Percentiles rank a stretch among this genome's conserved stretches.
Evolutionary conservation across 2,888 invertebrate species (phyloP).

Genomic region (Bembecia ichneumoniformis): DNA sequence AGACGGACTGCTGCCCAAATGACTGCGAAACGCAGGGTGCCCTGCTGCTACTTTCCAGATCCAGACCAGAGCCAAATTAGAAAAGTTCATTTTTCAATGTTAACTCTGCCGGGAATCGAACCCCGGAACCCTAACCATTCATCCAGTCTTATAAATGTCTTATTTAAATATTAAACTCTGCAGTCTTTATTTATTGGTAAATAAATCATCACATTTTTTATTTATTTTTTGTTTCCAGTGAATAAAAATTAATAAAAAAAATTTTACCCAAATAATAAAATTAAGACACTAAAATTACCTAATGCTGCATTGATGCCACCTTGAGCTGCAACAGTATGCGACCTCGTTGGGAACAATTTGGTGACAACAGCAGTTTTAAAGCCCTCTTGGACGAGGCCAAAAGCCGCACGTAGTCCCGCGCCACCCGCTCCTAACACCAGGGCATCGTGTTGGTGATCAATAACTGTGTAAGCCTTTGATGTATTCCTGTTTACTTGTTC

Average conservation of each 20-base stretch:
- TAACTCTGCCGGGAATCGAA: too few relatives aligned
- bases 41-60: too few relatives aligned
- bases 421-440: conserved; percentile 98
- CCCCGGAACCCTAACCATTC: too few relatives aligned
- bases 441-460: conserved; percentile 97
- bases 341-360: conserved; percentile 97
- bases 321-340: conserved; percentile 98
- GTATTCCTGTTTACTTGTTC: conserved; percentile 65
- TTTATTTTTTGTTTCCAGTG: background rate
- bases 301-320: conserved; percentile 99
- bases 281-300: conserved; percentile 50
- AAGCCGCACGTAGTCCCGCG: conserved; percentile 96
- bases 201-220: background rate
- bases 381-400: conserved; percentile 95
- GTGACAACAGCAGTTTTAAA: conserved; percentile 98
- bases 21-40: too few relatives aligned
- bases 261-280: too few relatives aligned
- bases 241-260: too few relatives aligned
- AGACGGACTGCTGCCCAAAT: too few relatives aligned
- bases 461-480: conserved; percentile 86
- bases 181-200: too few relatives aligned
- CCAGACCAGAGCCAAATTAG: too few relatives aligned
- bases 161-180: too few relatives aligned
- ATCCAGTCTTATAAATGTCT: too few relatives aligned
- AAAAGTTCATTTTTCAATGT: too few relatives aligned